Base-by-base conservation (phyloP, 2,888 invertebrate genomes). In the Muscina levida region DNA sequence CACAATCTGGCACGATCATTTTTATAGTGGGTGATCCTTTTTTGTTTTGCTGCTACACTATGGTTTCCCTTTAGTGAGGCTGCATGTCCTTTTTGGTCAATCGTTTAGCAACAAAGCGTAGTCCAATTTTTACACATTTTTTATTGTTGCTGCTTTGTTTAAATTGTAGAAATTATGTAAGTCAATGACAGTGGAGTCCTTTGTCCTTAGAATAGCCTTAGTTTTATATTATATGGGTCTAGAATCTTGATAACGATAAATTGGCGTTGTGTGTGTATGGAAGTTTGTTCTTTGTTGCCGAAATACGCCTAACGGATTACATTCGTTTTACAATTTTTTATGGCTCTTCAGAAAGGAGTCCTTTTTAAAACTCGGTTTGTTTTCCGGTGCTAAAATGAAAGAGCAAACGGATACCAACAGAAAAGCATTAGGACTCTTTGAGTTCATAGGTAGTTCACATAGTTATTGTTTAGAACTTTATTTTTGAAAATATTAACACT, bases 251-350 rank as follows among this genome's bases (percentile, higher is more conserved):
- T 11, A 4, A 53, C 4, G 13, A 10, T 11, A 24, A 53, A 24
- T 6, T 13, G 22, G 53, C 24, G 13, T 22, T 44, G 72, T 53
- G 26, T 51, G 8, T n/a, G 31, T 15, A 44, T 59, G 15, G 72
- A 72, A 8, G 2, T 48, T 31, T 13, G 42, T 65, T 70, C 65
- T 73, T 72, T 74, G 17, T 74, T 11, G 26, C 48, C 10, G 17
- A 72, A 66, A 75, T 75, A 81, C 81, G 81, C 81, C 81, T 77
- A 81, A 81, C 72, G 77, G 81, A 81, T 81, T 72, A 81, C 77
- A 81, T 68, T 77, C 59, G 74, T 77, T 81, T 72, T 68, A 72
- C 62, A 77, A 72, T 75, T 53, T 72, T 73, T 73, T 56, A 77
- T 62, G 53, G 65, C 13, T 37, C 42, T 81, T 66, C 22, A 62